A percentile compares a stretch with the other conserved stretches of the same genome.
phyloP scores from a whole-genome alignment of 2,888 invertebrate species.

The Drosophila borborema region DNA sequence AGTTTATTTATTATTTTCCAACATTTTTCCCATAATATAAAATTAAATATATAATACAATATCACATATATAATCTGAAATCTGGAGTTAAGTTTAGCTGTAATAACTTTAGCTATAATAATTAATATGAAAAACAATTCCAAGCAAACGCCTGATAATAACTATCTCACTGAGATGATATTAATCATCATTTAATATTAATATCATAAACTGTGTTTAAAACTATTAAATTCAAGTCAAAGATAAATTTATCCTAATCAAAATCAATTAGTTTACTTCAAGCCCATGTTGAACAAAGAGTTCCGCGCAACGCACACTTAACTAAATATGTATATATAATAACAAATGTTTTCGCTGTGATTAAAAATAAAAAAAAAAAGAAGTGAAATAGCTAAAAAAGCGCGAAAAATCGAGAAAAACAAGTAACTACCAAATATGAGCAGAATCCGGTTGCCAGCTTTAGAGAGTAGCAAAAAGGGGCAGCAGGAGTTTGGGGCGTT shows the following conservation, averaged over 20 bases:
- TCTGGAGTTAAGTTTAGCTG: too few relatives aligned
- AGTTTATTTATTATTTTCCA: too few relatives aligned
- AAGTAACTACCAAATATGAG: slow-evolving; percentile 39
- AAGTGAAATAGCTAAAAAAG: slow-evolving; percentile 10
- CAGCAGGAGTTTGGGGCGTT: not conserved
- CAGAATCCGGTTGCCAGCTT: slow-evolving; percentile 63
- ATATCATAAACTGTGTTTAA: not conserved
- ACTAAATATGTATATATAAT: not conserved
- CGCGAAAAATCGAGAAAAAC: slow-evolving; percentile 49
- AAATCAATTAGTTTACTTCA: not conserved
- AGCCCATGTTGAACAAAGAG: not conserved
- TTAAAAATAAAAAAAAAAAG: not conserved
- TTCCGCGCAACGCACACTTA: not conserved
- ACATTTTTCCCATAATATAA: too few relatives aligned
- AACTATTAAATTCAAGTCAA: not conserved
- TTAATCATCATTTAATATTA: not conserved
- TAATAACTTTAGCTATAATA: too few relatives aligned
- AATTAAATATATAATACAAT: too few relatives aligned
- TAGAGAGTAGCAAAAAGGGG: not conserved
- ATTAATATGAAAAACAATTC: too few relatives aligned
- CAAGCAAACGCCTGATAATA: too few relatives aligned
- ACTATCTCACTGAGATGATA: not conserved
- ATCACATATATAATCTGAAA: too few relatives aligned
- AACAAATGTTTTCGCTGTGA: not conserved
- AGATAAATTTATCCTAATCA: not conserved